Evolutionary conservation across 2,113 vertebrate genomes (phyloP).

Genomic region (human): GRCh38 chr4:84493001-84493500

Average conservation of each 20-base stretch:
- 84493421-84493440: constrained; percentile 97
- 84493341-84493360: constrained; percentile 92
- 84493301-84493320: constrained; percentile 92
- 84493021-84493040: neutral
- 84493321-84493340: constrained; percentile 83
- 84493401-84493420: constrained; percentile 98
- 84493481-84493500: constrained; percentile 99
- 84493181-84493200: neutral
- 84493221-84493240: neutral
- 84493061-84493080: neutral
- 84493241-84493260: neutral
- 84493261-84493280: neutral
- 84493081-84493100: neutral
- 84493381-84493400: constrained; percentile 98
- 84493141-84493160: constrained; percentile 77
- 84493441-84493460: constrained; percentile 94
- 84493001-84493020: neutral
- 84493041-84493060: neutral
- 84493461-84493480: constrained; percentile 98
- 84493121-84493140: constrained; percentile 89
- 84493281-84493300: constrained; percentile 86
- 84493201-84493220: neutral
- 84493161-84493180: neutral
- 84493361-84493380: constrained; percentile 95
- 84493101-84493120: constrained; percentile 73